Percentiles rank a stretch among this genome's conserved stretches.
phyloP scores from a whole-genome alignment of 2,888 invertebrate genomes.

The Mythimna albipuncta region DNA sequence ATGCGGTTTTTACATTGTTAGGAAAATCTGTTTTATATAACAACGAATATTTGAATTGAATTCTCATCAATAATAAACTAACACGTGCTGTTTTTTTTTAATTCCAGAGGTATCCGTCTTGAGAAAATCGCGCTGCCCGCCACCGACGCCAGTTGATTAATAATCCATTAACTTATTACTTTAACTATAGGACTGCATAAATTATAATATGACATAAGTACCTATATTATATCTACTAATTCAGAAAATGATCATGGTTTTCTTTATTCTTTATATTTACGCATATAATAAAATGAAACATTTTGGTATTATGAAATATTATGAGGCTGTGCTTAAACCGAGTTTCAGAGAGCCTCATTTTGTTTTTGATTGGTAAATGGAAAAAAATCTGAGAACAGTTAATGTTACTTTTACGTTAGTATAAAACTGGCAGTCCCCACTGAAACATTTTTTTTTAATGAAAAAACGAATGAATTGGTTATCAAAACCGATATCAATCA shows the following conservation, averaged over 20 bases:
- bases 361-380: too few relatives aligned
- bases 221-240: not conserved
- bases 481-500: too few relatives aligned
- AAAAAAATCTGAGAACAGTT: too few relatives aligned
- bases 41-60: not conserved
- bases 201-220: conserved; percentile 19
- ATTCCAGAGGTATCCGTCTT: conserved; percentile 53
- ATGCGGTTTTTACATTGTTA: not conserved
- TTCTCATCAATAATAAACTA: conserved; percentile 2
- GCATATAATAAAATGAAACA: not conserved
- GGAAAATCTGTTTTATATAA: not conserved
- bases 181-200: conserved; percentile 49
- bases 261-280: not conserved
- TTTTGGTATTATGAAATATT: not conserved
- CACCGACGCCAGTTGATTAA: conserved; percentile 8
- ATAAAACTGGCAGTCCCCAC: too few relatives aligned
- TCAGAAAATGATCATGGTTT: not conserved
- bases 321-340: too few relatives aligned
- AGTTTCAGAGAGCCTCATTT: too few relatives aligned
- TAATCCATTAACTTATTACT: conserved; percentile 25
- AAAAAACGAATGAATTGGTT: too few relatives aligned
- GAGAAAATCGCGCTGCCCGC: conserved; percentile 50
- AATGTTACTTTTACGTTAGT: too few relatives aligned
- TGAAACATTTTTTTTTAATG: too few relatives aligned
- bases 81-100: conserved; percentile 7